Evolutionary conservation across 2,888 invertebrate species (phyloP), one percentile per base, ranked within the genome.

Genomic region (Sphaerophoria rueppellii): DNA sequence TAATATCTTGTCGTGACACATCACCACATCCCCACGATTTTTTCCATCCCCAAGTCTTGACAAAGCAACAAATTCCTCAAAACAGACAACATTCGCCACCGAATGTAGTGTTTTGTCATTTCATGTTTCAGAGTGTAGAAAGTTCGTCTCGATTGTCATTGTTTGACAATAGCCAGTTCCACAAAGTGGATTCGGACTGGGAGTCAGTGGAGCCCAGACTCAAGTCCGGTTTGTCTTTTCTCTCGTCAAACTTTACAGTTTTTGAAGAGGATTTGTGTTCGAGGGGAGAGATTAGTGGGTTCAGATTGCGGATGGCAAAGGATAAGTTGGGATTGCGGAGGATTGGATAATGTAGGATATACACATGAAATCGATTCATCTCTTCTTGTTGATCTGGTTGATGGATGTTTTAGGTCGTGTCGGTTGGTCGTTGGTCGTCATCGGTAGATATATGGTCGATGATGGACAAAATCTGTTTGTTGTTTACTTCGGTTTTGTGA

Each of bases 41-140:
- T 4, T 48, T 0, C 14, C 14, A 24, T 34, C 16, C 35, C 9
- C 24, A 35, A 58, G 48, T 34, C 54, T 46, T 60, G 34, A 34
- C 32, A 54, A 32, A 57, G 3, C 70, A 43, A 71, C 65, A 58
- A 67, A 80, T 69, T 60, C 52, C 16, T 50, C 63, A 40, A 40
- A 54, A 54, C 70, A 85, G 70, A 76, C 81, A 81, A 81, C 76
- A 77, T 81, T 81, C 76, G 54, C 76, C 76, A 85, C 70, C 70
- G 81, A 81, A 85, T 81, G 85, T 85, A 81, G 85, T 76, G 81
- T 76, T 85, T 81, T 81, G 85, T 74, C 81, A 81, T 81, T 85
- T 65, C 37, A 14, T 65, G 50, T 50, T 12, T 43, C 24, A 24
- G 6, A 50, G 32, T 6, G 32, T 55, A n/a, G 35, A 34, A 12